These are phyloP conservation scores for Chrysolina oricalcia DNA, from an alignment of 2,888 invertebrate genomes.

Conservation along the genomic window DNA sequence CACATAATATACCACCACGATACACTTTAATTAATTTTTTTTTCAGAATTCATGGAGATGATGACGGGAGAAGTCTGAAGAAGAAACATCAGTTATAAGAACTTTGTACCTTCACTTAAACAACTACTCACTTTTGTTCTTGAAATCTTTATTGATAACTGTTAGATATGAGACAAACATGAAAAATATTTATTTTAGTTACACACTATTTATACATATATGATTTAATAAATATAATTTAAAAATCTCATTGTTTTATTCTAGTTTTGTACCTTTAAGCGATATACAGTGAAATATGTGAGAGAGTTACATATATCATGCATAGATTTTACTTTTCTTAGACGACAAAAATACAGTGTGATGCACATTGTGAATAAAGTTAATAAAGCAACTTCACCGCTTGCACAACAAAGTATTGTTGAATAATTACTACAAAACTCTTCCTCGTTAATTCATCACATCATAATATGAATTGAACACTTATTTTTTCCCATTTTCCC, in stretches of 20 bases:
- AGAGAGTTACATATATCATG: conserved; percentile 21
- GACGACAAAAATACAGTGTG: not conserved
- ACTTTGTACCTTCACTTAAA: conserved; percentile 48
- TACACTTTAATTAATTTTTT: conserved; percentile 61
- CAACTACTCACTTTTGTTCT: conserved; percentile 55
- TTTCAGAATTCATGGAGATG: conserved; percentile 96
- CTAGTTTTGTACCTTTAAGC: conserved; percentile 52
- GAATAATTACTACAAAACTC: too few species aligned
- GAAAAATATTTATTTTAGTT: conserved; percentile 58
- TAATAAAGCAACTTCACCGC: too few species aligned
- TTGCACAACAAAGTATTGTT: too few species aligned
- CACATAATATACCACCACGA: too few species aligned
- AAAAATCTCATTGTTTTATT: conserved; percentile 45
- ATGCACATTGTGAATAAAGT: too few species aligned
- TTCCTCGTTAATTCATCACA: too few species aligned
- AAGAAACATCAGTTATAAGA: conserved; percentile 33
- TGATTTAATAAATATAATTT: conserved; percentile 54
- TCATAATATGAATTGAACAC: too few species aligned
- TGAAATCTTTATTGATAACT: conserved; percentile 51
- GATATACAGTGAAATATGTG: conserved; percentile 32
- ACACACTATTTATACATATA: conserved; percentile 51
- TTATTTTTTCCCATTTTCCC: too few species aligned
- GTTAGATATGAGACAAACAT: conserved; percentile 51
- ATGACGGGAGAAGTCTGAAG: conserved; percentile 86
- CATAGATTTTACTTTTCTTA: not conserved